Evolutionary conservation across 2,888 invertebrate genomes (phyloP), one percentile per base, ranked within the genome.

Genomic region (Drosophila fulvimacula): DNA sequence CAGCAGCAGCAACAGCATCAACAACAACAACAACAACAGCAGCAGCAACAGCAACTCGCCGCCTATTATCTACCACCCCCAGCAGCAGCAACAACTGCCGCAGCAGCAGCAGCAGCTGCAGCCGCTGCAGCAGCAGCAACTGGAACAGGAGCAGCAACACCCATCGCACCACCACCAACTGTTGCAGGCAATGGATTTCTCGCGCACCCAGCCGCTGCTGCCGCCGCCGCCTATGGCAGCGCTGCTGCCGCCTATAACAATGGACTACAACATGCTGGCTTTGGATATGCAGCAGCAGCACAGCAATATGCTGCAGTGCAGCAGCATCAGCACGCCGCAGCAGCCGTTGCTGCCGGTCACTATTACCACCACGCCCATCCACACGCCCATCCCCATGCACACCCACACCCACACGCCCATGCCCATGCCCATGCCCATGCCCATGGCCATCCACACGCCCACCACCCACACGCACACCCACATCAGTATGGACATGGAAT

Each of bases 361-460:
- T 88, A 88, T 73, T 94, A 94, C 93, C 93, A 94, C 93, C 90
- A 83, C 86, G 88, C 77, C 69, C 68, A 68, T 63, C 49, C 68
- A 58, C 88, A 82, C 42, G 44, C 63, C 49, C 81, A 81, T 44
- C 61, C 60, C 38, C 75, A 74, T 42, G 65, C 81, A 55, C 81
- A 80, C 48, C 69, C 76, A 78, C 90, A 90, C 79, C n/a, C n/a
- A n/a, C n/a, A n/a, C n/a, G 82, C 87, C 87, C 90, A 90, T 36
- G 32, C 55, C 10, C 90, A 82, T 82, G 87, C 76, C 55, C 68
- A 69, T 51, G 39, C 66, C 55, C 85, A 80, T 51, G 41, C 66
- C 57, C 85, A 81, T 59, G 41, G 49, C 49, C 73, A 69, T 76
- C 77, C 56, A 42, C 64, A 75, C 46, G 62, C 71, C 51, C 86